These are phyloP conservation scores for Prosopocoilus inquinatus DNA, from an alignment of 2,888 invertebrate genomes.

Conservation along the genomic window DNA sequence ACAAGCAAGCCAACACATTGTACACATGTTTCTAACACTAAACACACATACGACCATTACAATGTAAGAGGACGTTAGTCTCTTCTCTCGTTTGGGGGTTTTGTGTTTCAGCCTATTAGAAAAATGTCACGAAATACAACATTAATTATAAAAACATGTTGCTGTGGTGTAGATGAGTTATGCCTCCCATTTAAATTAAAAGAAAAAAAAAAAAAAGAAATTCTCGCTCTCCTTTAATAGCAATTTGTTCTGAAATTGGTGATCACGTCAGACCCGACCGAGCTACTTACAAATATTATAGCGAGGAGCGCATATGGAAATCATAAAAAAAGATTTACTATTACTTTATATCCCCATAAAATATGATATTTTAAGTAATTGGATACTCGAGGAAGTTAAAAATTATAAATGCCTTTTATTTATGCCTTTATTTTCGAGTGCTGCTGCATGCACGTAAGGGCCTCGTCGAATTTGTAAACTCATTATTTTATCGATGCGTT, in stretches of 20 bases:
- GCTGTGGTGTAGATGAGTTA: too few relatives aligned
- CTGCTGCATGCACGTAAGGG: not conserved
- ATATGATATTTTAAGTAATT: constrained; percentile 36
- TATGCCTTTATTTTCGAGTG: constrained; percentile 7
- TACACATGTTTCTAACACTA: too few relatives aligned
- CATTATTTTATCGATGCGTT: not conserved
- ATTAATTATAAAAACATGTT: too few relatives aligned
- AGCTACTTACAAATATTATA: too few relatives aligned
- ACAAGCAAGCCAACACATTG: too few relatives aligned
- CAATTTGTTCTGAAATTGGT: constrained; percentile 13
- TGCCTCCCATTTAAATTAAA: too few relatives aligned
- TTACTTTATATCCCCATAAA: constrained; percentile 34
- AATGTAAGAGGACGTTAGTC: too few relatives aligned
- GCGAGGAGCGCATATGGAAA: constrained; percentile 20
- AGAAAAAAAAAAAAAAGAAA: too few relatives aligned
- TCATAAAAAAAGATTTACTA: constrained; percentile 33
- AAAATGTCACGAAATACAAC: too few relatives aligned
- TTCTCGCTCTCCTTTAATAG: constrained; percentile 1
- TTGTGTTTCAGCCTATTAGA: too few relatives aligned
- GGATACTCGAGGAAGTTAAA: constrained; percentile 23
- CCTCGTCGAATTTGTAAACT: not conserved
- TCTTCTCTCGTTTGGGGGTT: too few relatives aligned
- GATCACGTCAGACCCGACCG: constrained; percentile 4
- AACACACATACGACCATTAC: too few relatives aligned
- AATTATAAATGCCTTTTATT: constrained; percentile 17